Percentiles rank a stretch among this genome's conserved stretches.
These are phyloP conservation scores for Ophion costatus DNA, from an alignment of 2,888 invertebrate species.

Conservation along the genomic window DNA sequence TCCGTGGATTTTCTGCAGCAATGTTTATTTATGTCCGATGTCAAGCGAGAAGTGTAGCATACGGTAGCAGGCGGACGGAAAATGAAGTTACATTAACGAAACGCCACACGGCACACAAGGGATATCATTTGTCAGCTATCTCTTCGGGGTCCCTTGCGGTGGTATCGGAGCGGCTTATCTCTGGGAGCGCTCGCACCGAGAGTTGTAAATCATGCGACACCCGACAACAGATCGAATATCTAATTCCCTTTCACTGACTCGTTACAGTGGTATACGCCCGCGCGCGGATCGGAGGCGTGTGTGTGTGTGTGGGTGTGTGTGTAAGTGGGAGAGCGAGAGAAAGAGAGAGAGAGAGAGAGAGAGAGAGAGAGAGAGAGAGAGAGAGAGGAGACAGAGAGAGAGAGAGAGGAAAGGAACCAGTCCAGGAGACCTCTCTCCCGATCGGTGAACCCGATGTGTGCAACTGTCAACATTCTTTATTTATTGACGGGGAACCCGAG, in stretches of 20 bases:
- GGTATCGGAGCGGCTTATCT: constrained; percentile 70
- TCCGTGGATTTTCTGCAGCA: not conserved
- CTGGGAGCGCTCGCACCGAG: constrained; percentile 51
- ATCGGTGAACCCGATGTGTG: constrained; percentile 35
- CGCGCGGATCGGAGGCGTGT: constrained; percentile 52
- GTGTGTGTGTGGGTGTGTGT: no score
- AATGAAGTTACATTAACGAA: constrained; percentile 76
- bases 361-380: constrained; percentile 29
- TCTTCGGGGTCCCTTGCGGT: constrained; percentile 63
- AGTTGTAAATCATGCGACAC: constrained; percentile 78
- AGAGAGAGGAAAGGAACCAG: constrained; percentile 5
- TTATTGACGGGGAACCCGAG: constrained; percentile 17
- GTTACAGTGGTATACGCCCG: constrained; percentile 62
- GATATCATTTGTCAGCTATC: constrained; percentile 77
- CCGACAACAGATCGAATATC: constrained; percentile 77
- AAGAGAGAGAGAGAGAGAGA: constrained; percentile 24
- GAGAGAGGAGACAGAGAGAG: constrained; percentile 4
- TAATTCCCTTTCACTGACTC: constrained; percentile 73
- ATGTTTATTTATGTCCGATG: constrained; percentile 24
- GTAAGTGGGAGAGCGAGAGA: constrained; percentile 43
- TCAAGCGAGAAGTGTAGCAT: constrained; percentile 15
- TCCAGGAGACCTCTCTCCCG: constrained; percentile 47
- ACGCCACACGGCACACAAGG: constrained; percentile 66
- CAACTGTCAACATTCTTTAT: constrained; percentile 43
- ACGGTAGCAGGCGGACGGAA: constrained; percentile 44